phyloP scores from a whole-genome alignment of 2,797 vertebrate species.

The Lithobates sylvaticus region DNA sequence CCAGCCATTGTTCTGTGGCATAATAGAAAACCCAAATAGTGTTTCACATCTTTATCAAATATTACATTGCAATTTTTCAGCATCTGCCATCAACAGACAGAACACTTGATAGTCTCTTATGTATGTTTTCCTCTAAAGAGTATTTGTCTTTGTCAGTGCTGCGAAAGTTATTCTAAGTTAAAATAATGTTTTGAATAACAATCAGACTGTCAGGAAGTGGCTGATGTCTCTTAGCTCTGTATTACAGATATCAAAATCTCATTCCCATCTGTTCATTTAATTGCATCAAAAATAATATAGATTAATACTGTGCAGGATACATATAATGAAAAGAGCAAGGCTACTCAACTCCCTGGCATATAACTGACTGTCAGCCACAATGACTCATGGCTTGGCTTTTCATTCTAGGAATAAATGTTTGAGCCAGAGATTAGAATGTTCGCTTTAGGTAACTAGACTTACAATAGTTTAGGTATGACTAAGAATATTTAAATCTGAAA shows the following conservation, averaged over 20 bases:
- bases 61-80: slow-evolving; percentile 77
- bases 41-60: slow-evolving; percentile 80
- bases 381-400: slow-evolving; percentile 38
- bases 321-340: not conserved
- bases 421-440: slow-evolving; percentile 18
- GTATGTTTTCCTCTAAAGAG: slow-evolving; percentile 19
- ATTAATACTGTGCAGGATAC: slow-evolving; percentile 18
- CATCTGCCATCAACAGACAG: slow-evolving; percentile 76
- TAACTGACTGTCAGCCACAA: slow-evolving; percentile 1
- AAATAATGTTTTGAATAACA: slow-evolving; percentile 49
- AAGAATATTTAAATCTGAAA: slow-evolving; percentile 21
- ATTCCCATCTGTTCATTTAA: slow-evolving; percentile 35
- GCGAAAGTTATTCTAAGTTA: slow-evolving; percentile 43
- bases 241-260: slow-evolving; percentile 42
- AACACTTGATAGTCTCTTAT: slow-evolving; percentile 70
- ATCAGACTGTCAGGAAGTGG: slow-evolving; percentile 51
- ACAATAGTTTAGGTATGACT: not conserved
- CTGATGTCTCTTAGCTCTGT: slow-evolving; percentile 38
- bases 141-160: slow-evolving; percentile 24
- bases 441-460: not conserved
- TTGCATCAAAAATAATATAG: slow-evolving; percentile 17
- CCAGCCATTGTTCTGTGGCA: slow-evolving; percentile 79
- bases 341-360: slow-evolving; percentile 9
- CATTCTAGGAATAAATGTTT: slow-evolving; percentile 3
- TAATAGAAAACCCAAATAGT: slow-evolving; percentile 76